These are phyloP conservation scores for Neolamprologus fasciatus DNA, from an alignment of 2,113 vertebrate species.

Conservation along the genomic window DNA sequence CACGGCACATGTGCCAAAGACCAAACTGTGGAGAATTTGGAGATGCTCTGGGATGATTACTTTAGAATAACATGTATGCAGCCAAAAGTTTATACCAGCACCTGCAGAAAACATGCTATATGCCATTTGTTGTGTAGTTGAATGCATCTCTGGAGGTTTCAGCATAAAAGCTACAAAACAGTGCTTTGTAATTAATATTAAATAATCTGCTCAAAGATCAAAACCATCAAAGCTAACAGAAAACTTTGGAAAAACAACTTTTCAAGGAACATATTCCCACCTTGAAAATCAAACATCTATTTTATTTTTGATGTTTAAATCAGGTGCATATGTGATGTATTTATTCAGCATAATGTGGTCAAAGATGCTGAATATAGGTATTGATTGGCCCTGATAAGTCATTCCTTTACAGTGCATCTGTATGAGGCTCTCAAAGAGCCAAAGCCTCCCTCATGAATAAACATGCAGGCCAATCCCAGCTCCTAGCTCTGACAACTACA, in stretches of 20 bases:
- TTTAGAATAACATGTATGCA: background rate
- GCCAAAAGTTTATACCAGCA: background rate
- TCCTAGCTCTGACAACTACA: constrained; percentile 41
- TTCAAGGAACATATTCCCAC: background rate
- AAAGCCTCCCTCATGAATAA: constrained; percentile 41
- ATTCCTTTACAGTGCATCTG: background rate
- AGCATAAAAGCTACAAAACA: background rate
- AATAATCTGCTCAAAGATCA: background rate
- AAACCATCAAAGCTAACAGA: background rate
- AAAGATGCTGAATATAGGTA: background rate
- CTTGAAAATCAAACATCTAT: background rate
- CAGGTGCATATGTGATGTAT: background rate
- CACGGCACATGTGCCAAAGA: background rate
- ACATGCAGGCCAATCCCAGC: constrained; percentile 28
- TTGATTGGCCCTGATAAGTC: background rate
- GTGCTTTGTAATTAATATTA: background rate
- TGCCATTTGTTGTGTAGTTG: background rate
- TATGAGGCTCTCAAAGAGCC: background rate
- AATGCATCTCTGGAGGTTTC: background rate
- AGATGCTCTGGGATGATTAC: background rate
- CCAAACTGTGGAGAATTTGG: background rate
- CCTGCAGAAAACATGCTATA: background rate
- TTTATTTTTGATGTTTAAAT: background rate
- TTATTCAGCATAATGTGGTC: background rate
- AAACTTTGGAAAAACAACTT: background rate